phyloP scores from a whole-genome alignment of 2,888 invertebrate species.

The Drosophila sordidula region DNA sequence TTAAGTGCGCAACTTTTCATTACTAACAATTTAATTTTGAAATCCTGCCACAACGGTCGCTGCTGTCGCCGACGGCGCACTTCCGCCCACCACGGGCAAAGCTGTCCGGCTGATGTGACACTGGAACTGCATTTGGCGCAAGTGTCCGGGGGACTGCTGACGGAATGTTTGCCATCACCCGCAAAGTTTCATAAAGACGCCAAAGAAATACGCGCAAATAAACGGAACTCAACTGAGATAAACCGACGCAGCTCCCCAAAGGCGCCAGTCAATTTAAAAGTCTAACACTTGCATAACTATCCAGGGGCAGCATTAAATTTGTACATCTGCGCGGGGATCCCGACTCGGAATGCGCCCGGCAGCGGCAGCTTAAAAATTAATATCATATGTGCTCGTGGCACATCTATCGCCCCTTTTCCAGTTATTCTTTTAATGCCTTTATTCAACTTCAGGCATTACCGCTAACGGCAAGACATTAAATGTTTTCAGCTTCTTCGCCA shows the following conservation, averaged over 20 bases:
- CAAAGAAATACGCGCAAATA: conserved; percentile 18
- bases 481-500: conserved; percentile 5
- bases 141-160: conserved; percentile 19
- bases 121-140: conserved; percentile 70
- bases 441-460: conserved; percentile 7
- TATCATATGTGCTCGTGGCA: conserved; percentile 1
- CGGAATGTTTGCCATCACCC: conserved; percentile 8
- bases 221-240: conserved; percentile 17
- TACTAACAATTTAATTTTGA: conserved; percentile 66
- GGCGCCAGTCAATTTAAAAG: conserved; percentile 56
- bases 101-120: conserved; percentile 48
- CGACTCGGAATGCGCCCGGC: background rate
- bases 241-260: conserved; percentile 35
- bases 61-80: conserved; percentile 37
- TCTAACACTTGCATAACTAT: conserved; percentile 17
- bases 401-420: background rate
- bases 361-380: conserved; percentile 4
- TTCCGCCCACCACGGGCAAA: conserved; percentile 37
- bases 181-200: conserved; percentile 14
- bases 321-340: conserved; percentile 1
- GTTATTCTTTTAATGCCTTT: conserved; percentile 5
- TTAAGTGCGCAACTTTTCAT: conserved; percentile 75
- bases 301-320: conserved; percentile 4
- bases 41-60: conserved; percentile 41
- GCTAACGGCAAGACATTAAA: conserved; percentile 2